Evolutionary conservation across 1,140 invertebrate species (phyloP).

Genomic region (Pseudomyrmex sp.): DNA sequence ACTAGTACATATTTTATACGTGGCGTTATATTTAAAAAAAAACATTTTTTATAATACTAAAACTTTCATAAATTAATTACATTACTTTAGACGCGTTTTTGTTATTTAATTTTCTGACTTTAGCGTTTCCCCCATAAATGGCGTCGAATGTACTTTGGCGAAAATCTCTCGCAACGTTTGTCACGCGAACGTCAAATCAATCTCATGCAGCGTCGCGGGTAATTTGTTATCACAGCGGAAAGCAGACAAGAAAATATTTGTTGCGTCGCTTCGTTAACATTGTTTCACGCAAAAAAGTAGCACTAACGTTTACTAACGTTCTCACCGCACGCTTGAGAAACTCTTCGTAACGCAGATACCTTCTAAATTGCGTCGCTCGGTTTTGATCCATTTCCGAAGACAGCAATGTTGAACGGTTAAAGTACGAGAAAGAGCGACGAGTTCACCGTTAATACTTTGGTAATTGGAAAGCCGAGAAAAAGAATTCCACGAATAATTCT

Average conservation of each 20-base stretch:
- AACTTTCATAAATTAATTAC: neutral
- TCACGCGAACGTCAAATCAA: slow-evolving; percentile 54
- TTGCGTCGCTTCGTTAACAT: slow-evolving; percentile 47
- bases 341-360: slow-evolving; percentile 39
- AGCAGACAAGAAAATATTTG: slow-evolving; percentile 36
- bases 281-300: slow-evolving; percentile 41
- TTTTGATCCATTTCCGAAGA: slow-evolving; percentile 37
- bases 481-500: slow-evolving; percentile 7
- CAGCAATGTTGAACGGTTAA: slow-evolving; percentile 11
- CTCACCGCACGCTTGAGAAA: neutral
- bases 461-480: slow-evolving; percentile 48
- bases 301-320: slow-evolving; percentile 19
- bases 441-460: slow-evolving; percentile 12
- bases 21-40: neutral
- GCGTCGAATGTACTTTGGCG: slow-evolving; percentile 24
- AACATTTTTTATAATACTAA: neutral
- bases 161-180: slow-evolving; percentile 29
- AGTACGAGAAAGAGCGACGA: neutral
- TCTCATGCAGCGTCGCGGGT: slow-evolving; percentile 28
- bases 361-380: slow-evolving; percentile 48
- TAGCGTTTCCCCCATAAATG: slow-evolving; percentile 25
- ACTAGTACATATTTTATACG: no score
- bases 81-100: neutral
- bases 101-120: neutral
- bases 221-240: slow-evolving; percentile 48